Evolutionary conservation across 2,113 vertebrate genomes (phyloP).

Genomic region (Plectropomus leopardus): DNA sequence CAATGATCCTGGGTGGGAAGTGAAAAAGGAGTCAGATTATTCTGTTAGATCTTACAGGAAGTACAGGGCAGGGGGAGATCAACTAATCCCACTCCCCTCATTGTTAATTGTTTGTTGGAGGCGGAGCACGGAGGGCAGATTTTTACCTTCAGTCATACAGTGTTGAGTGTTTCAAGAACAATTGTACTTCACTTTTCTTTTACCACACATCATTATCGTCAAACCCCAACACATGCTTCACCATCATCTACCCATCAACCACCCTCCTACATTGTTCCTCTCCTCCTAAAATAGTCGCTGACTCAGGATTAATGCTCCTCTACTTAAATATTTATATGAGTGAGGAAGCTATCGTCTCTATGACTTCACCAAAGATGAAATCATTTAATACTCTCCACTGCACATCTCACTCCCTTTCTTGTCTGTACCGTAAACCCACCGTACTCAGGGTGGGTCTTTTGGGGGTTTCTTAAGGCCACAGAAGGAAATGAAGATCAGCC

Average conservation of each 20-base stretch:
- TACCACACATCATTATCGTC: slow-evolving; percentile 2
- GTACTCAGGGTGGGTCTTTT: neutral
- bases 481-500: slow-evolving; percentile 19
- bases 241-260: slow-evolving; percentile 16
- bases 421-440: neutral
- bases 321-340: slow-evolving; percentile 80
- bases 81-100: neutral
- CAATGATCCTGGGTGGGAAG: slow-evolving; percentile 49
- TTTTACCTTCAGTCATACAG: neutral
- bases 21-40: slow-evolving; percentile 47
- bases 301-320: slow-evolving; percentile 75
- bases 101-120: neutral
- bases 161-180: neutral
- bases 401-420: slow-evolving; percentile 25
- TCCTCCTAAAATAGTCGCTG: slow-evolving; percentile 74
- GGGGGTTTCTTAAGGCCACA: neutral
- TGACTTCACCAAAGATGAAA: slow-evolving; percentile 55
- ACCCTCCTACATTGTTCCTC: slow-evolving; percentile 13
- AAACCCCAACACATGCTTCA: neutral
- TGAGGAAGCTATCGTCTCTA: slow-evolving; percentile 64
- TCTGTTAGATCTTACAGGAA: slow-evolving; percentile 43
- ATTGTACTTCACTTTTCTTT: neutral
- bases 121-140: neutral
- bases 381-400: slow-evolving; percentile 44
- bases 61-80: neutral